These are phyloP conservation scores for Dicyrtomina minuta DNA, from an alignment of 2,888 invertebrate genomes.

Conservation along the genomic window DNA sequence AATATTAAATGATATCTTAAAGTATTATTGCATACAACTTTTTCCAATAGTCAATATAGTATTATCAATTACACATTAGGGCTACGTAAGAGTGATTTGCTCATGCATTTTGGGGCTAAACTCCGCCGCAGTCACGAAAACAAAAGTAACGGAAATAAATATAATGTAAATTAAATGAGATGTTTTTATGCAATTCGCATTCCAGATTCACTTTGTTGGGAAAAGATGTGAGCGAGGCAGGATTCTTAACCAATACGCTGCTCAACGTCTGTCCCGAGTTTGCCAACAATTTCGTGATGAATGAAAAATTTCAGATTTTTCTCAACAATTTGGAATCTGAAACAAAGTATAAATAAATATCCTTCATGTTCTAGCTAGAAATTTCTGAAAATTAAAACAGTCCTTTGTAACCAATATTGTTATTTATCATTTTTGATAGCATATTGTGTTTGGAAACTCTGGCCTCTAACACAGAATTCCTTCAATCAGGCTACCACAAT, in stretches of 20 bases:
- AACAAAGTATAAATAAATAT: constrained; percentile 1
- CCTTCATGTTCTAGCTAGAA: no score
- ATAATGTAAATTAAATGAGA: no score
- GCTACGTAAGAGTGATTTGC: no score
- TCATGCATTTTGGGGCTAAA: no score
- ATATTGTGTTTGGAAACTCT: constrained; percentile 31
- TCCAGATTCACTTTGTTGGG: neutral
- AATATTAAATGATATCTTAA: neutral
- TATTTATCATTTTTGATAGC: constrained; percentile 28
- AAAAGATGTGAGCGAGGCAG: constrained; percentile 15
- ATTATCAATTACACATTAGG: no score
- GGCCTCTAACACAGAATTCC: constrained; percentile 4
- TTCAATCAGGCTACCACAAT: constrained; percentile 3
- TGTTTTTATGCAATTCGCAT: no score
- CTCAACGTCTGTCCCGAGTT: constrained; percentile 5
- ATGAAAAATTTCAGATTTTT: constrained; percentile 10
- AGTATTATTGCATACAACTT: no score
- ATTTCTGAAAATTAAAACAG: no score
- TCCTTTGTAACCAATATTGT: neutral
- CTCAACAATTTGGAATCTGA: constrained; percentile 10
- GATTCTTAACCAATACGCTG: constrained; percentile 22
- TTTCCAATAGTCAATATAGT: no score
- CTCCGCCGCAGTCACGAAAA: no score
- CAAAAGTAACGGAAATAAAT: no score
- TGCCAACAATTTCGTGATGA: neutral